Conservation (phyloP, 1,140 invertebrate species). For the Drosophila gunungcola region DNA sequence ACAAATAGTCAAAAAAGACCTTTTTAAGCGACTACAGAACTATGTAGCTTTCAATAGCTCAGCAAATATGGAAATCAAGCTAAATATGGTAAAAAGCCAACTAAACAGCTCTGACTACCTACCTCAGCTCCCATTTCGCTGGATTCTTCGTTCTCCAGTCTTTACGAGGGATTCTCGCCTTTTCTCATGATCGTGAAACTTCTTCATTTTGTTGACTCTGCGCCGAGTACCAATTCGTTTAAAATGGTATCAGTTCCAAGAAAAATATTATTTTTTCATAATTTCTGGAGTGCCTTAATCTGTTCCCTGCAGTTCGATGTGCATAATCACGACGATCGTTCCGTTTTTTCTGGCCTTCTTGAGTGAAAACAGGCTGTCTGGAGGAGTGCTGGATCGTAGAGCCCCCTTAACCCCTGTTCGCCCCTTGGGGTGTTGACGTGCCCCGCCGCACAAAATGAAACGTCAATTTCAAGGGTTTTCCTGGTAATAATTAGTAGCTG, state of each 20-base stretch:
- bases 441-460: slow-evolving; percentile 76
- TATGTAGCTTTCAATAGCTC: too few species aligned
- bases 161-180: slow-evolving; percentile 9
- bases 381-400: neutral
- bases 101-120: slow-evolving; percentile 24
- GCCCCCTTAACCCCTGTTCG: neutral
- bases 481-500: slow-evolving; percentile 85
- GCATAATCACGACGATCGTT: slow-evolving; percentile 66
- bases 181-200: slow-evolving; percentile 64
- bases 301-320: slow-evolving; percentile 69
- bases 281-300: slow-evolving; percentile 83
- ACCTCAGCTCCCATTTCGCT: slow-evolving; percentile 16
- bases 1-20: too few species aligned
- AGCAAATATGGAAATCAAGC: neutral
- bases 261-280: slow-evolving; percentile 84
- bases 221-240: slow-evolving; percentile 81
- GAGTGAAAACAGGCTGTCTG: slow-evolving; percentile 51
- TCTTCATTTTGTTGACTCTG: slow-evolving; percentile 69
- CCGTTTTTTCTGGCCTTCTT: slow-evolving; percentile 13
- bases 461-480: slow-evolving; percentile 84
- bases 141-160: slow-evolving; percentile 3
- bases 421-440: slow-evolving; percentile 62
- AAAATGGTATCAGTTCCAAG: slow-evolving; percentile 84
- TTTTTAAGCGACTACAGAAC: too few species aligned
- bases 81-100: neutral